Conservation (phyloP, 2,113 vertebrate species). For the Apodemus sylvaticus region DNA sequence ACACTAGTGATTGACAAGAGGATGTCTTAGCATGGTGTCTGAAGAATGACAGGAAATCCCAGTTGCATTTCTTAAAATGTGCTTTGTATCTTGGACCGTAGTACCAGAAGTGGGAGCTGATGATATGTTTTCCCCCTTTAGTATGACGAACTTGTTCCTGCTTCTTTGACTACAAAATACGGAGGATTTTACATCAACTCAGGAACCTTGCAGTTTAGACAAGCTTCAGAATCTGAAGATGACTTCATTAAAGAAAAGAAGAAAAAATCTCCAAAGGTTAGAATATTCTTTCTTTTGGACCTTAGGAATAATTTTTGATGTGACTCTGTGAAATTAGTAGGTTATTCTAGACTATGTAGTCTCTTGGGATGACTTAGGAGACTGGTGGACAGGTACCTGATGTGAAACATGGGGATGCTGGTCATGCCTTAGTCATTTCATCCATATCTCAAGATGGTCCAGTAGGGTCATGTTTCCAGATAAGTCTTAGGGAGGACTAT, state of each 20-base stretch:
- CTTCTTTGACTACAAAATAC: conserved; percentile 93
- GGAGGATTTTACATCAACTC: conserved; percentile 98
- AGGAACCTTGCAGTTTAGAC: conserved; percentile 93
- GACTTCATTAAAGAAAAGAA: conserved; percentile 88
- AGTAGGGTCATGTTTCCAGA: background rate
- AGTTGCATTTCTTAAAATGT: background rate
- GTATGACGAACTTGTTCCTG: conserved; percentile 98
- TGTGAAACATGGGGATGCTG: background rate
- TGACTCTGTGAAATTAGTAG: conserved; percentile 9
- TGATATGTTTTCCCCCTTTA: conserved; percentile 71
- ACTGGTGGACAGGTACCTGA: background rate
- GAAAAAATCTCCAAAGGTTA: conserved; percentile 90
- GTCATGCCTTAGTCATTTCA: background rate
- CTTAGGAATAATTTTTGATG: background rate
- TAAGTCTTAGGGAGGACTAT: conserved; percentile 18
- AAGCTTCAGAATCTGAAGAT: conserved; percentile 91
- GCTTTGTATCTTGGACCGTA: background rate
- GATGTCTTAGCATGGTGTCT: background rate
- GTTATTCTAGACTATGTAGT: background rate
- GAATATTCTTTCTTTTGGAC: conserved; percentile 63
- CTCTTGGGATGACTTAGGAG: conserved; percentile 21
- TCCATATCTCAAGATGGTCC: background rate
- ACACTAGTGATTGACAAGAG: background rate
- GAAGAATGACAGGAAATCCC: background rate
- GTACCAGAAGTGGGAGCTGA: background rate